A percentile compares a stretch with the other conserved stretches of the same genome.
phyloP scores from a whole-genome alignment of 1,140 invertebrate species.

The Aphelinus atriplicis region DNA sequence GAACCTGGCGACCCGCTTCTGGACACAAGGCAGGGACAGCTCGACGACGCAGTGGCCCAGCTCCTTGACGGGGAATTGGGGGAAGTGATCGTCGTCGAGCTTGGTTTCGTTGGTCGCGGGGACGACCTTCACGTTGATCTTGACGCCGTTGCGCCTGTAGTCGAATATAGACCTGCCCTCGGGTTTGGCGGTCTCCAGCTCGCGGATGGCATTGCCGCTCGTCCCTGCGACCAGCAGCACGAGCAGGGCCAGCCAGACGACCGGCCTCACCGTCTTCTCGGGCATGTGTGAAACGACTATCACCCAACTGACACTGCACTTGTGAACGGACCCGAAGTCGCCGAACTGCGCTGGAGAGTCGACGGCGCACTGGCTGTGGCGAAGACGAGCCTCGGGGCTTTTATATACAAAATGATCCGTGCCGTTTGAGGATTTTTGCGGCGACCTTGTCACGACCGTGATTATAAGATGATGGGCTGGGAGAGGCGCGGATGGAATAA shows the following conservation, averaged over 20 bases:
- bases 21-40: constrained; percentile 66
- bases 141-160: constrained; percentile 54
- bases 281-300: constrained; percentile 24
- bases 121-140: constrained; percentile 54
- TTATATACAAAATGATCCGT: constrained; percentile 62
- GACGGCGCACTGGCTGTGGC: not conserved
- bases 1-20: constrained; percentile 65
- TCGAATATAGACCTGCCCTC: constrained; percentile 52
- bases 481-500: not conserved
- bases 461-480: constrained; percentile 45
- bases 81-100: constrained; percentile 50
- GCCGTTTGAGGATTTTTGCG: constrained; percentile 54
- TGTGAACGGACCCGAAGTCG: constrained; percentile 2
- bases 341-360: not conserved
- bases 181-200: constrained; percentile 36
- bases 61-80: constrained; percentile 56
- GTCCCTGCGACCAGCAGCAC: constrained; percentile 22
- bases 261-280: not conserved
- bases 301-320: constrained; percentile 30
- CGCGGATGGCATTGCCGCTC: constrained; percentile 22
- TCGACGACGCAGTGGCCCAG: constrained; percentile 56
- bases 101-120: constrained; percentile 43
- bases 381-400: constrained; percentile 33
- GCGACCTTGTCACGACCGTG: constrained; percentile 59
- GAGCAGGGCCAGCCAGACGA: constrained; percentile 15